Base-by-base conservation (phyloP, 2,113 vertebrate genomes). In the Cyprinodon brontotheroides region DNA sequence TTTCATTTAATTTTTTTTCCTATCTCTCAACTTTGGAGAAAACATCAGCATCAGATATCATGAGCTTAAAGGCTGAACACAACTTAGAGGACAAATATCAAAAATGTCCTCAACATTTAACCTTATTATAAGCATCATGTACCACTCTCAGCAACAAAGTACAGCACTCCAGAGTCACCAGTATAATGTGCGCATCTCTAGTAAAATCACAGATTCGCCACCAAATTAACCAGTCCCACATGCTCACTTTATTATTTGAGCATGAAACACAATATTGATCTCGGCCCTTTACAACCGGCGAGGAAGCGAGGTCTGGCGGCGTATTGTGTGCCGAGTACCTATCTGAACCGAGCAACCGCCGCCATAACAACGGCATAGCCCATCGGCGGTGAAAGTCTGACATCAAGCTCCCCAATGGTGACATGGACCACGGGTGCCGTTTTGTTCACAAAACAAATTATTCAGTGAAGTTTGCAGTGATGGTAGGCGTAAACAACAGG, bases 121-220 rank as follows among this genome's bases (percentile, higher is more conserved):
- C n/a, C 48, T 61, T 11, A 77, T 72, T 50, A 68, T 62, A 43
- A 59, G 60, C 60, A 66, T 11, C 39, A 14, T 69, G 59, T 12
- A 47, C 61, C 12, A 7, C 17, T 15, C 53, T 20, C 14, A 77
- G 38, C 61, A 63, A 67, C 20, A 38, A 65, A 45, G 65, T 41
- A 0, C 43, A 15, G 40, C 66, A 50, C 64, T 57, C 67, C 59
- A 66, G 41, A 74, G 68, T 69, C 76, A 82, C 60, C 74, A 77
- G 36, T 20, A 57, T 39, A 81, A 81, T n/a, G 36, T 64, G 76
- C 68, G 61, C 74, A 59, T 57, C 70, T 39, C 57, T 37, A 17
- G 3, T 70, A 47, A 43, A n/a, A n/a, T n/a, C n/a, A n/a, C n/a
- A n/a, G n/a, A n/a, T n/a, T 87, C 84, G 81, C 62, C 66, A 63